Base-by-base conservation (phyloP, 2,888 invertebrate genomes). In the Cerastis leucographa region DNA sequence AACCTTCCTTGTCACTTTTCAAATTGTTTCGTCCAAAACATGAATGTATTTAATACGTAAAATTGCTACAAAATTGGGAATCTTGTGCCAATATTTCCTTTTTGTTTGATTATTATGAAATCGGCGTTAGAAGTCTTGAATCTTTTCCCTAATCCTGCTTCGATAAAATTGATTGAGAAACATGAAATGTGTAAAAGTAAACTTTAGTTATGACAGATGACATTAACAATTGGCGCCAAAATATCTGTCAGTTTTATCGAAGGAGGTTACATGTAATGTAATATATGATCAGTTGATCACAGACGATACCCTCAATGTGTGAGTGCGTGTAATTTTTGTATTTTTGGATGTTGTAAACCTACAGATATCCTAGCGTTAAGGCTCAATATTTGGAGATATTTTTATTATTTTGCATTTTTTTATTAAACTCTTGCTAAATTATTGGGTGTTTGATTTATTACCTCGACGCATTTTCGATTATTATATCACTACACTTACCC, bases 391-490 rank as follows among this genome's bases (percentile, higher is more conserved):
- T 96, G 95, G 96, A 96, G 94, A 96, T 95, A 96, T 96, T 95
- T 95, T 95, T 95, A 95, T 95, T 95, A 95, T 95, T 96, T 96
- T 96, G 96, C 96, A 96, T 94, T 96, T 96, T 96, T 96, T 96
- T 96, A 96, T 96, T 96, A 96, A 96, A 96, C 95, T 95, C 95
- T 94, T 95, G 96, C 96, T 96, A 96, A 96, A 96, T 94, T 93
- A 88, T 89, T 64, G 35, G 74, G 89, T 86, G 88, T 94, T 92
- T 95, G 87, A 91, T 88, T 92, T 69, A 87, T 40, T 8, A 46
- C 29, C 9, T 40, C 4, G 2, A 3, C 19, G 25, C 9, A 56
- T 62, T 66, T 61, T 49, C 1, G 40, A 40, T 40, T 17, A 19
- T 35, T 17, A 9, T n/a, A 14, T 25, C 9, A 19, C 1, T 51